A percentile compares a stretch with the other conserved stretches of the same genome.
Conservation (phyloP, 2,888 invertebrate genomes). For the Terebella lapidaria region DNA sequence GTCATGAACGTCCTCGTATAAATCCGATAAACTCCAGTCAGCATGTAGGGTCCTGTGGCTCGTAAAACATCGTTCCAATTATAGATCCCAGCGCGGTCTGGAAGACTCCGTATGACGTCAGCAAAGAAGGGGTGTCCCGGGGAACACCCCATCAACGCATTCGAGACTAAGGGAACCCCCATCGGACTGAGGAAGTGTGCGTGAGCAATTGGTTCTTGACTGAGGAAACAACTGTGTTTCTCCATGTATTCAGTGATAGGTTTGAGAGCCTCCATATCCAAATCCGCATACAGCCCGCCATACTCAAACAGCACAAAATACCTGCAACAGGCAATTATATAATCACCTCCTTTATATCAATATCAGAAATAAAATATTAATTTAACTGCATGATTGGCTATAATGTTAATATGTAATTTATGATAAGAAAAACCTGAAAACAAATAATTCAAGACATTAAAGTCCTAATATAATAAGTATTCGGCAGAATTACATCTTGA, state of each 20-base stretch:
- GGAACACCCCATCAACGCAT: constrained; percentile 23
- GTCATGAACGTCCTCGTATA: constrained; percentile 2
- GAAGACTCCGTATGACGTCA: constrained; percentile 12
- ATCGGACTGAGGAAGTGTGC: constrained; percentile 21
- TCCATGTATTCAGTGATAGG: constrained; percentile 27
- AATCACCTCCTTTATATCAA: too few species aligned
- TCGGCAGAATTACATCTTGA: too few species aligned
- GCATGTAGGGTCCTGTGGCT: constrained; percentile 23
- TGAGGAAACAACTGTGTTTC: constrained; percentile 18
- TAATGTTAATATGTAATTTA: not conserved
- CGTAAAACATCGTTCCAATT: constrained; percentile 19
- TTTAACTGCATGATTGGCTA: not conserved
- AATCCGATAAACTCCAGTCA: constrained; percentile 16
- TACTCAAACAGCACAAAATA: constrained; percentile 45
- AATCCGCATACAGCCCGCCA: constrained; percentile 47
- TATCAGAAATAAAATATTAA: not conserved
- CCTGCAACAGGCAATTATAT: too few species aligned
- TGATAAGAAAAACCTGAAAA: not conserved
- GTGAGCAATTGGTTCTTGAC: constrained; percentile 24
- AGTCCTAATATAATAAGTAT: not conserved
- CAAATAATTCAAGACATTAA: not conserved
- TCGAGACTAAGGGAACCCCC: constrained; percentile 21
- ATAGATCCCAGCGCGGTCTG: constrained; percentile 10
- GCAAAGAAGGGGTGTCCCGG: constrained; percentile 20
- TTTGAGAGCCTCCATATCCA: constrained; percentile 43